Evolutionary conservation across 1,140 invertebrate genomes (phyloP).

Genomic region (Nebria ingens): DNA sequence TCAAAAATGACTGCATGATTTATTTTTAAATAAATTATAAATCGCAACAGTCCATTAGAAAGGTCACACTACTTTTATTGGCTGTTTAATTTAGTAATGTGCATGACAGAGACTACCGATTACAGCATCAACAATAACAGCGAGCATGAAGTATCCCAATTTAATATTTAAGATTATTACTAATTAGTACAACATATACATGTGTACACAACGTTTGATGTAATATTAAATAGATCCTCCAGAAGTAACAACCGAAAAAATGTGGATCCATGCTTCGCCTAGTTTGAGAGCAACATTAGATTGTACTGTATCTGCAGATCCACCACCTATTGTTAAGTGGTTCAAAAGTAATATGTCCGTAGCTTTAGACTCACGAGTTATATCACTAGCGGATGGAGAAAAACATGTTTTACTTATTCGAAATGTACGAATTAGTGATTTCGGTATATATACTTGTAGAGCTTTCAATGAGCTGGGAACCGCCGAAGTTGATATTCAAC

Average conservation of each 20-base stretch:
- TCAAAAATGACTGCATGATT: too few relatives aligned
- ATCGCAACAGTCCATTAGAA: too few relatives aligned
- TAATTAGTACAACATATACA: too few relatives aligned
- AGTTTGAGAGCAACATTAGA: conserved; percentile 54
- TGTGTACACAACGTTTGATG: too few relatives aligned
- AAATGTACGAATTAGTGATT: conserved; percentile 54
- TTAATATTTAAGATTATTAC: too few relatives aligned
- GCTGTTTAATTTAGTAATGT: too few relatives aligned
- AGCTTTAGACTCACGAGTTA: conserved; percentile 44
- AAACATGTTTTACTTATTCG: conserved; percentile 56
- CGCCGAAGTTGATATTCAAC: conserved; percentile 29
- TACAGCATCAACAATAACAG: too few relatives aligned
- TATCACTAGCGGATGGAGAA: conserved; percentile 43
- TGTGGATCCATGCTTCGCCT: conserved; percentile 60
- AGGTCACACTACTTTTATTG: too few relatives aligned
- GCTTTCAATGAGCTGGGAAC: conserved; percentile 61
- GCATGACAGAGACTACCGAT: too few relatives aligned
- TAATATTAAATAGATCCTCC: conserved; percentile 54
- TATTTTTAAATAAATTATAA: too few relatives aligned
- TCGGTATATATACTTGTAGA: conserved; percentile 66
- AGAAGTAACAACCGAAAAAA: conserved; percentile 46
- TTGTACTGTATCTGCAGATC: conserved; percentile 56
- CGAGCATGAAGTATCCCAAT: too few relatives aligned
- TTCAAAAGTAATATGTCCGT: conserved; percentile 45
- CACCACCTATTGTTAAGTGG: conserved; percentile 51